These are phyloP conservation scores for Dreissena rostriformis DNA, from an alignment of 1,140 invertebrate species.

Conservation along the genomic window DNA sequence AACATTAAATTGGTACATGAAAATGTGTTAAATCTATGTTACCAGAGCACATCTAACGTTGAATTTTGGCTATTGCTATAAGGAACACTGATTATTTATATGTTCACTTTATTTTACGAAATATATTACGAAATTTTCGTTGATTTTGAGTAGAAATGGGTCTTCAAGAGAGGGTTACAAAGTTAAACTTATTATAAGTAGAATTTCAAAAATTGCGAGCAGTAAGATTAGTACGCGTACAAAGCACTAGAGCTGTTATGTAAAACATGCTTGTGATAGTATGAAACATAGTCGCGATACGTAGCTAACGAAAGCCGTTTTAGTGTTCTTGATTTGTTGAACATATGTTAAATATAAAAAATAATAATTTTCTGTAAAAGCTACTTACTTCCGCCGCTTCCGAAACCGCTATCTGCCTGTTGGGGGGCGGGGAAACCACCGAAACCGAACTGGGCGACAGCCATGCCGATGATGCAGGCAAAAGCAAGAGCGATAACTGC, in stretches of 20 bases:
- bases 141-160: too few relatives aligned
- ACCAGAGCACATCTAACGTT: too few relatives aligned
- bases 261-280: not conserved
- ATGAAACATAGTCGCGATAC: not conserved
- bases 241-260: not conserved
- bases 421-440: not conserved
- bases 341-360: not conserved
- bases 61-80: too few relatives aligned
- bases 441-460: slow-evolving; percentile 22
- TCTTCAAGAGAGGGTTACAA: too few relatives aligned
- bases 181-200: too few relatives aligned
- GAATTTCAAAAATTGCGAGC: not conserved
- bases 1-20: too few relatives aligned
- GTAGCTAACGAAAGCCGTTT: not conserved
- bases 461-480: slow-evolving; percentile 38
- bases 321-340: not conserved
- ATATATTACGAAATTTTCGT: too few relatives aligned
- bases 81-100: too few relatives aligned
- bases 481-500: slow-evolving; percentile 37
- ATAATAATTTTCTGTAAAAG: not conserved
- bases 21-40: too few relatives aligned
- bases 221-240: not conserved
- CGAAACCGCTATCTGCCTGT: not conserved
- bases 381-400: slow-evolving; percentile 45
- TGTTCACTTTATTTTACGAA: too few relatives aligned